Conservation (phyloP, 2,113 vertebrate species). For the Manacus vitellinus region DNA sequence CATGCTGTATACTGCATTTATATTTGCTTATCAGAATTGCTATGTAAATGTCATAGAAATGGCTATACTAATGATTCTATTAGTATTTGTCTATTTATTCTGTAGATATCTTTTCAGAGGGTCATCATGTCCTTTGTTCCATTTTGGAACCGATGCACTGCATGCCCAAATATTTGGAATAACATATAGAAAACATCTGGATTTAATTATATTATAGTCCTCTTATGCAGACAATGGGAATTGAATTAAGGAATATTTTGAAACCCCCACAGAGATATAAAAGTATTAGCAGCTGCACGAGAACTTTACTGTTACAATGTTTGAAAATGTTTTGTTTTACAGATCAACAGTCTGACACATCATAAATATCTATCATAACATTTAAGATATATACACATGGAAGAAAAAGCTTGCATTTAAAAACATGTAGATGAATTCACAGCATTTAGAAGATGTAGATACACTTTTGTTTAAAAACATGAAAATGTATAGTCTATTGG, state of each 20-base stretch:
- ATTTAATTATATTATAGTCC: slow-evolving; percentile 70
- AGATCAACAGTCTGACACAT: slow-evolving; percentile 70
- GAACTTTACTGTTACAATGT: slow-evolving; percentile 63
- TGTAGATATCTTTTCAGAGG: slow-evolving; percentile 45
- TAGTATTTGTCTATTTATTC: slow-evolving; percentile 56
- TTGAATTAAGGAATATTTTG: slow-evolving; percentile 77
- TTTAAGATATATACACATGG: slow-evolving; percentile 23
- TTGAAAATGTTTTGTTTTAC: slow-evolving; percentile 73
- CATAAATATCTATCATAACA: slow-evolving; percentile 60
- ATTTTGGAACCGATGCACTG: slow-evolving; percentile 58
- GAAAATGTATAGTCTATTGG: background rate
- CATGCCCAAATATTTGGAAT: slow-evolving; percentile 73
- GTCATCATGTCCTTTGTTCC: slow-evolving; percentile 39
- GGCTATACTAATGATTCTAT: slow-evolving; percentile 8
- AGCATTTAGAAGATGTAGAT: background rate
- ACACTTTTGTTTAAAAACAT: background rate
- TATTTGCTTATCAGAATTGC: slow-evolving; percentile 6
- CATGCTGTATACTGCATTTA: background rate
- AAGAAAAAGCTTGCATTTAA: slow-evolving; percentile 30
- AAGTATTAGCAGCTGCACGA: slow-evolving; percentile 73
- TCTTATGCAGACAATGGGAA: slow-evolving; percentile 74
- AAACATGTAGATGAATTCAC: background rate
- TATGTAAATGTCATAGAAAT: background rate
- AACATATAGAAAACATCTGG: slow-evolving; percentile 72
- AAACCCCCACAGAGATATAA: slow-evolving; percentile 72